phyloP scores from a whole-genome alignment of 2,797 vertebrate species.

The Nyctalus aviator region DNA sequence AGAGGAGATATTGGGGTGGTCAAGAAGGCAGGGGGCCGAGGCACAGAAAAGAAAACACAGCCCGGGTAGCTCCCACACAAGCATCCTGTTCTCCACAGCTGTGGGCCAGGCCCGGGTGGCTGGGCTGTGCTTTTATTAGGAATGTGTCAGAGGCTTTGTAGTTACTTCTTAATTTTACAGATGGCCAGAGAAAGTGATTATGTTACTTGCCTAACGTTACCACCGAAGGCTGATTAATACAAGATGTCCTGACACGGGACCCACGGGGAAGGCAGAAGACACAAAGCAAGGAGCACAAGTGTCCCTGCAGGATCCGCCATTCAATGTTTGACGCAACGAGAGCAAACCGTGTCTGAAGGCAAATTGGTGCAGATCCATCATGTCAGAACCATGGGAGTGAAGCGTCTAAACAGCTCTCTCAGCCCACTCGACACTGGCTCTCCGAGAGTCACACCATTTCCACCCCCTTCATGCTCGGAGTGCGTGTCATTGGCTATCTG shows the following conservation, averaged over 20 bases:
- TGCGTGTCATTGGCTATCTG: conserved; percentile 47
- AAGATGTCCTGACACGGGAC: conserved; percentile 74
- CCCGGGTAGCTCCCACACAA: conserved; percentile 10
- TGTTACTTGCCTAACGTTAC: conserved; percentile 72
- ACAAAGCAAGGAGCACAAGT: conserved; percentile 26
- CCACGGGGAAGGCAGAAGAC: conserved; percentile 36
- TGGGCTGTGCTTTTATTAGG: conserved; percentile 64
- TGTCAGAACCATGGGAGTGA: conserved; percentile 70
- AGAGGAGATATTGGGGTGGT: not conserved
- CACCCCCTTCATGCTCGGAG: conserved; percentile 54
- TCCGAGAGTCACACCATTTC: conserved; percentile 60
- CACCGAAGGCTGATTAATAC: conserved; percentile 72
- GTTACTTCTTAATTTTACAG: conserved; percentile 78
- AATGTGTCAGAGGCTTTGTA: conserved; percentile 75
- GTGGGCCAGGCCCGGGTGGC: conserved; percentile 61
- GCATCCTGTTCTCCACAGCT: conserved; percentile 68
- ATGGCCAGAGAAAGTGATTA: conserved; percentile 79
- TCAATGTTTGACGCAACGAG: conserved; percentile 52
- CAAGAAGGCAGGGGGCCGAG: conserved; percentile 39
- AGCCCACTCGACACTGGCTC: conserved; percentile 50
- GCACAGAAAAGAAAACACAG: conserved; percentile 71
- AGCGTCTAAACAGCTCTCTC: conserved; percentile 64
- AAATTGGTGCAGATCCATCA: conserved; percentile 79
- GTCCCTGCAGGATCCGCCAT: conserved; percentile 53
- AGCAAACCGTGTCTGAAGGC: conserved; percentile 68